Conservation (phyloP, 2,113 vertebrate species). For the Chamaetylas fuelleborni region DNA sequence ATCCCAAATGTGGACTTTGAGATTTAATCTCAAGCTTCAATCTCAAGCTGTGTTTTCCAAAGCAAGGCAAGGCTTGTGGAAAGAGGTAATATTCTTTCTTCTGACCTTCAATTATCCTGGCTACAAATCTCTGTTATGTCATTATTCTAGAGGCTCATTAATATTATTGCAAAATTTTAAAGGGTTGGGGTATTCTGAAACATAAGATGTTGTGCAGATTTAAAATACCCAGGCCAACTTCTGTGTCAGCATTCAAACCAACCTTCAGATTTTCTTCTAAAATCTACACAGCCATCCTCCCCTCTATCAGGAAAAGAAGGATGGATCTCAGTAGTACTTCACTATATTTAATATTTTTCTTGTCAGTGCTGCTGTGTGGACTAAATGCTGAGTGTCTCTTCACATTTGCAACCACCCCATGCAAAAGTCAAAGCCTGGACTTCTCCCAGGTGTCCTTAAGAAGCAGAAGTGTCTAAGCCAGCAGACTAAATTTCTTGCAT, state of each 20-base stretch:
- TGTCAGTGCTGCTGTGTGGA: background rate
- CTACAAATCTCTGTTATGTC: background rate
- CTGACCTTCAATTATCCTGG: background rate
- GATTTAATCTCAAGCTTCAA: background rate
- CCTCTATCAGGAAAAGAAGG: background rate
- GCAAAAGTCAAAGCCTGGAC: background rate
- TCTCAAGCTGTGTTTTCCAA: background rate
- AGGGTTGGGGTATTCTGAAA: background rate
- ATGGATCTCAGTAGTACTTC: background rate
- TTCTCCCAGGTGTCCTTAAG: background rate
- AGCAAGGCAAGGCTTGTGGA: background rate
- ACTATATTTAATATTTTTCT: background rate
- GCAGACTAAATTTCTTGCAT: background rate
- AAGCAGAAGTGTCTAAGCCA: background rate
- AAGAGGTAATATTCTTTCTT: background rate
- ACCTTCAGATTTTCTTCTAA: background rate
- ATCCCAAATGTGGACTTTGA: background rate
- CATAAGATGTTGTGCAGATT: background rate
- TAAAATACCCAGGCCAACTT: background rate
- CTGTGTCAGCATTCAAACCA: background rate
- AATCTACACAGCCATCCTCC: background rate
- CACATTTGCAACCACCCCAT: background rate
- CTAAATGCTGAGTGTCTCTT: background rate
- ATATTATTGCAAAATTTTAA: background rate
- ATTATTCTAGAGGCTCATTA: background rate